Evolutionary conservation across 2,888 invertebrate genomes (phyloP).

Genomic region (Tetragonula carbonaria): DNA sequence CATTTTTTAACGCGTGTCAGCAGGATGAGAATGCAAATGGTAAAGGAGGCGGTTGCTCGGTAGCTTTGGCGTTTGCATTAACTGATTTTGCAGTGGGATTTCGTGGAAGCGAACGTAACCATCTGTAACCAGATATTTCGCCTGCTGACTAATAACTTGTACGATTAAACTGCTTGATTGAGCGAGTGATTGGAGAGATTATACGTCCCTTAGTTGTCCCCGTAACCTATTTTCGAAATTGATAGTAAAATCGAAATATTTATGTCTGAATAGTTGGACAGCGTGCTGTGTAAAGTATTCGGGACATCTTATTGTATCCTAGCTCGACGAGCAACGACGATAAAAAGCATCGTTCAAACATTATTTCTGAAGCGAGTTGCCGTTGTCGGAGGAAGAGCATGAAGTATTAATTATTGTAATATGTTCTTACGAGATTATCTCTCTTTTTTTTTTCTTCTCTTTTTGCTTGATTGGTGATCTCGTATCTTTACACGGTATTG

Average conservation of each 20-base stretch:
- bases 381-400: background rate
- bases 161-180: background rate
- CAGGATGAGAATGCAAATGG: background rate
- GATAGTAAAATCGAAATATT: background rate
- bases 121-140: background rate
- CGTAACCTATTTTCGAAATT: background rate
- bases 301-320: background rate
- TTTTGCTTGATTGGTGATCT: background rate
- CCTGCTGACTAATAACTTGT: background rate
- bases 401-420: background rate
- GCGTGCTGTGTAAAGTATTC: background rate
- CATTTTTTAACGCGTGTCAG: background rate
- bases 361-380: background rate
- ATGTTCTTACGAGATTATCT: background rate
- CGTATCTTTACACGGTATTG: background rate
- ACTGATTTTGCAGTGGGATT: background rate
- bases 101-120: background rate
- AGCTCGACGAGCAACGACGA: background rate
- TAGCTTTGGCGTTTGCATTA: background rate
- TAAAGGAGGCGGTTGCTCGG: background rate
- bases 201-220: background rate
- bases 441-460: no score
- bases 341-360: background rate
- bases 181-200: background rate
- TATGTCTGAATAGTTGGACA: background rate